These are phyloP conservation scores for Laterallus jamaicensis DNA, from an alignment of 2,113 vertebrate species.

Conservation along the genomic window DNA sequence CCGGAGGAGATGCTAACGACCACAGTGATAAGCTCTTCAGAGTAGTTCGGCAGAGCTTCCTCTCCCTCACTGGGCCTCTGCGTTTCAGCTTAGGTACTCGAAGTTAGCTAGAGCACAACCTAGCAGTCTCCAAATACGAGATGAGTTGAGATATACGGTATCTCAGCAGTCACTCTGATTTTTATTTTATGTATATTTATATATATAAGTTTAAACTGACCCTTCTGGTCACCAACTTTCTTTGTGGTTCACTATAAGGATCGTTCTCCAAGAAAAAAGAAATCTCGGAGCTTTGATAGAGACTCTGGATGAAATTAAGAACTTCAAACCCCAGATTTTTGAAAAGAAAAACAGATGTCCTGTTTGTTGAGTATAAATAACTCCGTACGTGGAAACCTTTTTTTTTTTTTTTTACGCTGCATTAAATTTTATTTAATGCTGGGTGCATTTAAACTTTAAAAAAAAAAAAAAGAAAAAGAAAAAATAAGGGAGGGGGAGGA, in stretches of 20 bases:
- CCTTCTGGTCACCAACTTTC: constrained; percentile 61
- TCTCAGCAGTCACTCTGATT: neutral
- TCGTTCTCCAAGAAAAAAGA: constrained; percentile 69
- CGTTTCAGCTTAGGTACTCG: neutral
- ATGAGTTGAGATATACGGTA: neutral
- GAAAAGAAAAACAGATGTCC: constrained; percentile 87
- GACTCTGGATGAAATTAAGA: constrained; percentile 86
- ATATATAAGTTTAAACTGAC: constrained; percentile 2
- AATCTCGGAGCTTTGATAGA: constrained; percentile 74
- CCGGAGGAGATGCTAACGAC: neutral
- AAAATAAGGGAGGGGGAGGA: no score
- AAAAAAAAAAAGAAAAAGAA: neutral
- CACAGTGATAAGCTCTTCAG: neutral
- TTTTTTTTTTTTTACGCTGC: constrained; percentile 25
- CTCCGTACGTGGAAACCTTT: constrained; percentile 58
- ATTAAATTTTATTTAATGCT: constrained; percentile 77
- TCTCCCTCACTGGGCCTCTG: neutral
- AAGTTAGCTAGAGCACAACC: neutral
- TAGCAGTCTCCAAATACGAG: neutral
- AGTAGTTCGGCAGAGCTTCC: neutral
- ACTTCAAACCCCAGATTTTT: constrained; percentile 80
- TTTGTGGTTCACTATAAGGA: constrained; percentile 55
- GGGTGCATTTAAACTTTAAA: constrained; percentile 48
- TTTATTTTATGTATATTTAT: neutral
- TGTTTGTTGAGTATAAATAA: constrained; percentile 79